Conservation (phyloP, 2,888 invertebrate genomes). For the Agrenia bidenticulata region DNA sequence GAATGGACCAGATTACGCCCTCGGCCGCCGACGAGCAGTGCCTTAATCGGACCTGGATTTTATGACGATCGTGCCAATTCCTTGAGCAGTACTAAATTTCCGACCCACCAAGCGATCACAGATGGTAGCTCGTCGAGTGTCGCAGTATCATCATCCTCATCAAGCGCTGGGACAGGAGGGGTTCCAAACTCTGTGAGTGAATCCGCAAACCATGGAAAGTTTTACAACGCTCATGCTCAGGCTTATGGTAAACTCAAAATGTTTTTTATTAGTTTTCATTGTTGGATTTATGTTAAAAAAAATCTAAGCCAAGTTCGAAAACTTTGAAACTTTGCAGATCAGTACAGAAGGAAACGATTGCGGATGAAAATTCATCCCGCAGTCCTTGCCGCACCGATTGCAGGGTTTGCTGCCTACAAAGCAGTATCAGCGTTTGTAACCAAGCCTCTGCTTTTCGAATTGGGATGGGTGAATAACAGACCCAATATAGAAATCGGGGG, state of each 20-base stretch:
- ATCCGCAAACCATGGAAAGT: constrained; percentile 19
- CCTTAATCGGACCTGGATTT: constrained; percentile 33
- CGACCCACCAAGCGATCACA: constrained; percentile 27
- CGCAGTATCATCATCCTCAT: constrained; percentile 3
- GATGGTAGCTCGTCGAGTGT: constrained; percentile 16
- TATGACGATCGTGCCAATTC: constrained; percentile 22
- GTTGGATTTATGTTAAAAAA: no score
- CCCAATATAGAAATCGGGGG: constrained; percentile 22
- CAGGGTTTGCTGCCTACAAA: constrained; percentile 44
- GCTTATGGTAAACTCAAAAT: background rate
- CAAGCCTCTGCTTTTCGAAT: constrained; percentile 46
- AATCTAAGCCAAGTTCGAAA: background rate
- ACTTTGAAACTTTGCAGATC: constrained; percentile 4
- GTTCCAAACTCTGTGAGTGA: constrained; percentile 29
- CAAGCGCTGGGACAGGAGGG: background rate
- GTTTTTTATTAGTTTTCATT: no score
- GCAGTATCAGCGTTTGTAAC: constrained; percentile 42
- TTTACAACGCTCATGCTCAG: constrained; percentile 7
- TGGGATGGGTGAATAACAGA: constrained; percentile 45
- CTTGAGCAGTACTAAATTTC: constrained; percentile 1
- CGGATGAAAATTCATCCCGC: constrained; percentile 47
- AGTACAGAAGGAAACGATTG: constrained; percentile 42
- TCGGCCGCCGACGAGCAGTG: constrained; percentile 21
- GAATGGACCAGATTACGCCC: constrained; percentile 33
- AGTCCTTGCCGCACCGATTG: constrained; percentile 46